Base-by-base conservation (phyloP, 2,113 vertebrate species). In the Chaenocephalus aceratus region DNA sequence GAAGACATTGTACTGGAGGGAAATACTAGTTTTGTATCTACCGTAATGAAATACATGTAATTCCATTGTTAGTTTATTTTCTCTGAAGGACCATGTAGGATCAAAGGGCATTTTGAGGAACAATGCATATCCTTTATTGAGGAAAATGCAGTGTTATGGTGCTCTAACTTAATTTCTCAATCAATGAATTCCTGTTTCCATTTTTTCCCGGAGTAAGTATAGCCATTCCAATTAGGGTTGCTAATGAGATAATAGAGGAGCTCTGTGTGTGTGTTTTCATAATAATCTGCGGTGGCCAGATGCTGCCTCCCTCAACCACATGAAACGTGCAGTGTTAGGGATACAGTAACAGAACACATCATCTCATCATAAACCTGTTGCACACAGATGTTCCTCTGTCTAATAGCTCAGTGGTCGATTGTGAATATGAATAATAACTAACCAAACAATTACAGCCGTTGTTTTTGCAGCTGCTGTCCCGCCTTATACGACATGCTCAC, bases 261-360 rank as follows among this genome's bases (percentile, higher is more conserved):
- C 34, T n/a, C 12, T 48, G 12, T 77, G 3, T 54, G 3, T 54
- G 57, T 16, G 30, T 36, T 11, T 63, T 57, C 52, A 70, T 62
- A 76, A 77, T 51, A 72, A 83, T 68, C 58, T 54, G 30, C 49
- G 16, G 61, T 84, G 81, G 68, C 79, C 79, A 86, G 76, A 86
- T 77, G 77, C 53, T 76, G 73, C 70, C 52, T 61, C 53, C 70
- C 52, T 61, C 53, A 60, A 46, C 30, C 41, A 56, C 59, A 30
- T 68, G 58, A 75, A 67, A 57, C 69, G 65, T 57, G 77, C 73
- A 75, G 53, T 26, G 62, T 63, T 71, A 11, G 70, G 54, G 62
- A 67, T 11, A 80, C 46, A 71, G 64, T 36, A 16, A 68, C 23
- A 60, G 62, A 56, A 72, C 65, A 66, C 45, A 70, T 84, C 65